Base-by-base conservation (phyloP, 2,888 invertebrate genomes). In the Ophion ellenae region DNA sequence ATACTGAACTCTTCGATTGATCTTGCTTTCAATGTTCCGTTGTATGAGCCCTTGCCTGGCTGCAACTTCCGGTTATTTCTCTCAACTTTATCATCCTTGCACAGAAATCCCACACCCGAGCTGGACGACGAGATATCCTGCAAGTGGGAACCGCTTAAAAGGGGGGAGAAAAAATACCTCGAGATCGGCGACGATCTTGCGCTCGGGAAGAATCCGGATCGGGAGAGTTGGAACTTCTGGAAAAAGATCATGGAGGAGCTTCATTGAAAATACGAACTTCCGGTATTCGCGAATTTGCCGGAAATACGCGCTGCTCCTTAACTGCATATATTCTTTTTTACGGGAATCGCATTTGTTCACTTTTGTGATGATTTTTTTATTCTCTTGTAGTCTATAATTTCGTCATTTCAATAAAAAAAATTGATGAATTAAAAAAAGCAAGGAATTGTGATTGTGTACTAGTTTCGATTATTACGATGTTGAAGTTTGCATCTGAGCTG, bases 91-190 rank as follows among this genome's bases (percentile, higher is more conserved):
- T 64, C 32, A 5, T 20, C 1, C 14, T 24, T 7, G 11, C 53
- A 20, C 80, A 92, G 92, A 28, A 75, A 91, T 86, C 92, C 92
- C 28, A 92, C 92, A 1, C 84, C 90, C 0, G 6, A n/a, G 5
- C n/a, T 87, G 3, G 87, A 92, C 64, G 86, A 89, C 0, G 59
- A 86, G 10, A 77, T 92, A 47, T 81, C 87, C 2, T 81, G 71
- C 17, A 87, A 66, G 11, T 92, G 92, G 92, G 10, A 69, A 53
- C 89, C 91, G 2, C 45, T 89, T 14, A 88, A 87, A 4, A 74
- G 32, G 9, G 79, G 86, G 53, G 74, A 78, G 6, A 86, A 88
- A 69, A 76, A 89, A 80, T 91, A 86, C 73, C 85, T 92, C 4
- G 88, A 92, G 2, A 92, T 92, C 17, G 82, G 64, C 20, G 89